These are phyloP conservation scores for Drosophila peninsularis DNA, from an alignment of 2,888 invertebrate species.

Conservation along the genomic window DNA sequence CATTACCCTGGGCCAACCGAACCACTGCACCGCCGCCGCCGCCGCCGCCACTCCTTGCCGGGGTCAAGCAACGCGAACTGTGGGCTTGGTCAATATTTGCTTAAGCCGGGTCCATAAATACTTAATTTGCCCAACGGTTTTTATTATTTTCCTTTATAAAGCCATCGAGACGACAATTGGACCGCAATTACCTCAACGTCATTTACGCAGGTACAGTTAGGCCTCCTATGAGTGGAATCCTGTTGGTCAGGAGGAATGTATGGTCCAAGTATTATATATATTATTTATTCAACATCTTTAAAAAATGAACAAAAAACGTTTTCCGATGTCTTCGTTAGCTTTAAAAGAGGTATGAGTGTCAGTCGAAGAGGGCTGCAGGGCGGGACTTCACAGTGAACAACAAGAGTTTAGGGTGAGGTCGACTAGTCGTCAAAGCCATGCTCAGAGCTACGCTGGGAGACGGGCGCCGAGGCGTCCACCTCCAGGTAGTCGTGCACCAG, in stretches of 20 bases:
- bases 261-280: too few relatives aligned
- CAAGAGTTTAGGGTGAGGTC: conserved; percentile 1
- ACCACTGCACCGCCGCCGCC: neutral
- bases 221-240: neutral
- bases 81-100: conserved; percentile 76
- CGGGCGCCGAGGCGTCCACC: conserved; percentile 85
- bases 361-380: neutral
- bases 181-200: conserved; percentile 36
- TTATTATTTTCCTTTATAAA: conserved; percentile 30
- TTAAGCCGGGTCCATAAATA: conserved; percentile 67
- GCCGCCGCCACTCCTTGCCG: conserved; percentile 9
- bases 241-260: too few relatives aligned
- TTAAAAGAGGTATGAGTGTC: too few relatives aligned
- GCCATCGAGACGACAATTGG: conserved; percentile 47
- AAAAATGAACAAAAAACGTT: neutral
- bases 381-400: neutral
- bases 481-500: conserved; percentile 89
- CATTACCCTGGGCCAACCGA: conserved; percentile 27
- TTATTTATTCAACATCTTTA: neutral
- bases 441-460: conserved; percentile 32
- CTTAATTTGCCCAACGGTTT: conserved; percentile 73
- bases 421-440: conserved; percentile 1
- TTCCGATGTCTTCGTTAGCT: neutral
- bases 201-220: conserved; percentile 6
- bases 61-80: conserved; percentile 79